These are phyloP conservation scores for Dendropsophus ebraccatus DNA, from an alignment of 2,113 vertebrate genomes.

Conservation along the genomic window DNA sequence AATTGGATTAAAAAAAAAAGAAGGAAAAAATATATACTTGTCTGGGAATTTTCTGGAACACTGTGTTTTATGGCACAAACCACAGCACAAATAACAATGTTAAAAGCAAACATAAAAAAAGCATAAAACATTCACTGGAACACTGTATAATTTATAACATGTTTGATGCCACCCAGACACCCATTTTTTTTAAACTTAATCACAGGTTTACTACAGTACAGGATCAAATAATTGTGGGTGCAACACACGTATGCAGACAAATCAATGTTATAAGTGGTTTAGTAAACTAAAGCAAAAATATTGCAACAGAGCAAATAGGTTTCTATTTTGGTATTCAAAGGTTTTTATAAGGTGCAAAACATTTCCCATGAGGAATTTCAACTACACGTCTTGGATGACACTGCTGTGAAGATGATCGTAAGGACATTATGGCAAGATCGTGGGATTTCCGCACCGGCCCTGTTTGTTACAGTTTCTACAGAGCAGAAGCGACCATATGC, in stretches of 20 bases:
- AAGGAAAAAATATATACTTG: not conserved
- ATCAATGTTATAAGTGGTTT: conserved; percentile 4
- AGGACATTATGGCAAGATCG: conserved; percentile 13
- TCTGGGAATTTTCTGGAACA: conserved; percentile 21
- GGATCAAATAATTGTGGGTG: conserved; percentile 30
- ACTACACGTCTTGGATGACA: not conserved
- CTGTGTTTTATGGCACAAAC: conserved; percentile 51
- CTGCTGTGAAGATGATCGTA: conserved; percentile 24
- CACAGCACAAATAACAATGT: conserved; percentile 32
- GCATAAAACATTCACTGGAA: not conserved
- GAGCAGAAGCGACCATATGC: not conserved
- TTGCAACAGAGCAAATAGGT: conserved; percentile 13
- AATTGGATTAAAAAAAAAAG: not conserved
- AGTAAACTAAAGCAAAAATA: conserved; percentile 29
- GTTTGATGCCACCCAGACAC: conserved; percentile 2
- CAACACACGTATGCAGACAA: conserved; percentile 1
- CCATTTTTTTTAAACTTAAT: not conserved
- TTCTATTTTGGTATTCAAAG: conserved; percentile 54
- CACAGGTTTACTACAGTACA: conserved; percentile 38
- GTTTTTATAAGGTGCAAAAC: conserved; percentile 55
- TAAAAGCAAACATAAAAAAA: conserved; percentile 26
- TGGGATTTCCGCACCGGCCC: conserved; percentile 2
- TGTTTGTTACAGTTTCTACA: not conserved
- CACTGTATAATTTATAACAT: conserved; percentile 41
- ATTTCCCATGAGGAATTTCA: conserved; percentile 28